Conservation (phyloP, 2,797 vertebrate genomes). For the Columba guinea region DNA sequence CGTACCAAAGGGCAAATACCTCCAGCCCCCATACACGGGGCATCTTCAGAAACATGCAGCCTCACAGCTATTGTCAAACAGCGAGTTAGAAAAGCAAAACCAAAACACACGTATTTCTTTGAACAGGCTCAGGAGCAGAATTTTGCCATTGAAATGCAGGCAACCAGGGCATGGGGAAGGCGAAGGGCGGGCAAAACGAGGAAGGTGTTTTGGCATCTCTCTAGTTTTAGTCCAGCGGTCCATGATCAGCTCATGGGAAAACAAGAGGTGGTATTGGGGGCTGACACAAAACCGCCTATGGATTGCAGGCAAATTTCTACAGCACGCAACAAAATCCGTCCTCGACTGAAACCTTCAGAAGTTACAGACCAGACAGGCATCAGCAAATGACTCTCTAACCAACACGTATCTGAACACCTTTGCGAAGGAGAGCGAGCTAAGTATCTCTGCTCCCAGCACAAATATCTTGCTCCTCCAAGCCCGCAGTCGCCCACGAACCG, state of each 20-base stretch:
- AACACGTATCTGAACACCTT: neutral
- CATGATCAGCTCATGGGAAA: neutral
- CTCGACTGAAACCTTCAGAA: neutral
- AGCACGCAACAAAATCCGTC: neutral
- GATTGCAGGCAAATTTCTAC: neutral
- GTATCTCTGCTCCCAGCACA: neutral
- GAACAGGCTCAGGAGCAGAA: neutral
- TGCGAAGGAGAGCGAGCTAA: neutral
- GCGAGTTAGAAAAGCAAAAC: neutral
- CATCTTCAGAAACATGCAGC: neutral
- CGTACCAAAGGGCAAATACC: neutral
- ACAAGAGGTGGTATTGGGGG: neutral
- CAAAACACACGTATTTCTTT: neutral
- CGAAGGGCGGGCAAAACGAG: accelerated
- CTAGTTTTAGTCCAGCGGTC: neutral
- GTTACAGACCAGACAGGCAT: neutral
- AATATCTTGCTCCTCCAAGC: neutral
- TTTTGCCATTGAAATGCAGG: neutral
- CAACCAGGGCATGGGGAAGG: neutral
- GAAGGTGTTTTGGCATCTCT: neutral
- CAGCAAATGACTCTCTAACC: neutral
- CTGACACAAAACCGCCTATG: neutral
- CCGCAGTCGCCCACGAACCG: neutral
- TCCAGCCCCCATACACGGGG: accelerated
- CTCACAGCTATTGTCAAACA: neutral